A percentile compares a stretch with the other conserved stretches of the same genome.
Conservation (phyloP, 2,797 vertebrate species). For the Malurus splendens region DNA sequence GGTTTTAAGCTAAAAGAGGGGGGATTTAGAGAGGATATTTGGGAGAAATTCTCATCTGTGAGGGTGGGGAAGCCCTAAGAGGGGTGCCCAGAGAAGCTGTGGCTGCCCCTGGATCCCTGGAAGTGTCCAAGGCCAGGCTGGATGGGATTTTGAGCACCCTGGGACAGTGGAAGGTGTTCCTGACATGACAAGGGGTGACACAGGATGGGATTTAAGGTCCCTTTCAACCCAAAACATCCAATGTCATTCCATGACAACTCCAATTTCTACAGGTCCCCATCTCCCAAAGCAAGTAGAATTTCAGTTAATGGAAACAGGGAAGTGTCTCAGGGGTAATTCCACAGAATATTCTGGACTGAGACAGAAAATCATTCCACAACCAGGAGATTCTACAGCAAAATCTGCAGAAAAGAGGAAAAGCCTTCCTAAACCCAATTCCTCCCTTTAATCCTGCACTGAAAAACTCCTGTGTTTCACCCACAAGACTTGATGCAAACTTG, state of each 20-base stretch:
- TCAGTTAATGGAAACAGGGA: fast-evolving
- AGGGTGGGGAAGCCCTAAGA: no score
- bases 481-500: not conserved
- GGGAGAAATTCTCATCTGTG: no score
- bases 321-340: fast-evolving
- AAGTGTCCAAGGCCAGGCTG: fast-evolving
- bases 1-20: no score
- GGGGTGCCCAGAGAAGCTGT: no score
- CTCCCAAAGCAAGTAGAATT: not conserved
- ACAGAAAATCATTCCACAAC: not conserved
- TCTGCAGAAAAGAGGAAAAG: not conserved
- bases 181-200: not conserved
- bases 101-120: not conserved
- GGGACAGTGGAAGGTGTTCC: fast-evolving
- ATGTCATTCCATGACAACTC: not conserved
- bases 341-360: not conserved
- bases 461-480: not conserved
- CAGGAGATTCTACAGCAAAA: not conserved
- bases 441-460: not conserved
- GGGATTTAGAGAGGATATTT: no score
- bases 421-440: not conserved
- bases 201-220: fast-evolving
- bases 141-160: fast-evolving
- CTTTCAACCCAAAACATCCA: not conserved
- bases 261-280: not conserved